phyloP scores from a whole-genome alignment of 2,113 vertebrate species.

The Neolamprologus kungweensis region DNA sequence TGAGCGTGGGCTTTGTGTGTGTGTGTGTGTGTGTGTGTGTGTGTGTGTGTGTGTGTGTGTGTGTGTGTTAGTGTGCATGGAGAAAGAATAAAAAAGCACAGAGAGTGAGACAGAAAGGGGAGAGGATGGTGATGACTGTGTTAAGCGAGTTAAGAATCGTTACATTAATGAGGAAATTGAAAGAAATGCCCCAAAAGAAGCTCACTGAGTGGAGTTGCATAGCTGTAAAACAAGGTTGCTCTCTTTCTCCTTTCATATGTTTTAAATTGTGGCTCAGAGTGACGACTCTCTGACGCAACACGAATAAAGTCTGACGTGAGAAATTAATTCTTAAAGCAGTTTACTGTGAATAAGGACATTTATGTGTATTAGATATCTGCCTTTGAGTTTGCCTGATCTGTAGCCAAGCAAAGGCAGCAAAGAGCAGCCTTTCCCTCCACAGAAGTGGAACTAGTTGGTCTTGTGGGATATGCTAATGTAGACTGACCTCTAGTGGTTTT shows the following conservation, averaged over 20 bases:
- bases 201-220: background rate
- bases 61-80: background rate
- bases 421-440: background rate
- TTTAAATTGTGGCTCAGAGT: constrained; percentile 40
- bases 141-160: background rate
- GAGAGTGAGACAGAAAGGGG: background rate
- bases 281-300: constrained; percentile 24
- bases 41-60: background rate
- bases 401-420: background rate
- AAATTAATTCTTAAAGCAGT: constrained; percentile 22
- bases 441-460: background rate
- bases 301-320: constrained; percentile 15
- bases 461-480: background rate
- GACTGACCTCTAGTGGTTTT: constrained; percentile 61
- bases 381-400: background rate
- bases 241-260: constrained; percentile 7
- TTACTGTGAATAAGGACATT: background rate
- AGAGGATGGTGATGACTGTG: background rate
- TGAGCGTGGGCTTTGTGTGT: constrained; percentile 28
- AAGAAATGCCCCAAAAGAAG: background rate
- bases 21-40: background rate
- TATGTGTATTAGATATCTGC: background rate
- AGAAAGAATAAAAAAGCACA: background rate
- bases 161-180: background rate
- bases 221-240: background rate